Percentiles rank a stretch among this genome's conserved stretches.
phyloP scores from a whole-genome alignment of 1,140 invertebrate species.

The Melipona quadrifasciata region DNA sequence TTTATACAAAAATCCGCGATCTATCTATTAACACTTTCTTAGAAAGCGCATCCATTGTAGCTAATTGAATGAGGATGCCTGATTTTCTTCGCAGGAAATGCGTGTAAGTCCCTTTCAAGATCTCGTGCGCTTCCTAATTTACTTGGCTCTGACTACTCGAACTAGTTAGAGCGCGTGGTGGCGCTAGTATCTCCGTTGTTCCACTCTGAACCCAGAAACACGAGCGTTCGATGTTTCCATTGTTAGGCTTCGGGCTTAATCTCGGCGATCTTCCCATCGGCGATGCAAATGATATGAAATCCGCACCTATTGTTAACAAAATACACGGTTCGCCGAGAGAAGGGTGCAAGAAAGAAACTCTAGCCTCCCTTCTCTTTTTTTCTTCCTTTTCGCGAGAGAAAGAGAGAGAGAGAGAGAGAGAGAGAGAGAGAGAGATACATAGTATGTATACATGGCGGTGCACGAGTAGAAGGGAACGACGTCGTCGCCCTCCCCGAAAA shows the following conservation, averaged over 20 bases:
- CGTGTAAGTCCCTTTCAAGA: conserved; percentile 17
- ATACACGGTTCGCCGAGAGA: not conserved
- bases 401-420: not conserved
- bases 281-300: conserved; percentile 38
- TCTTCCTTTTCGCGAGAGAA: not conserved
- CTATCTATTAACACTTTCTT: too few relatives aligned
- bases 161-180: not conserved
- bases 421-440: not conserved
- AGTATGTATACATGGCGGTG: not conserved
- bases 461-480: not conserved
- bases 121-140: conserved; percentile 23
- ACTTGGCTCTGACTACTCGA: conserved; percentile 21
- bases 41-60: not conserved
- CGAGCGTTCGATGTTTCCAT: conserved; percentile 46
- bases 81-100: not conserved
- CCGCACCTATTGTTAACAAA: conserved; percentile 5
- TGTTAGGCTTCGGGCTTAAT: conserved; percentile 24
- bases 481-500: conserved; percentile 46
- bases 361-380: not conserved
- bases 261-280: conserved; percentile 43
- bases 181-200: conserved; percentile 1
- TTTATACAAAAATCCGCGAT: too few relatives aligned
- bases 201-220: conserved; percentile 28
- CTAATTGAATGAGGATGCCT: not conserved
- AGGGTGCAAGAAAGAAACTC: conserved; percentile 18